Evolutionary conservation across 1,140 invertebrate species (phyloP), one percentile per base, ranked within the genome.

Genomic region (Lasioglossum albipes): DNA sequence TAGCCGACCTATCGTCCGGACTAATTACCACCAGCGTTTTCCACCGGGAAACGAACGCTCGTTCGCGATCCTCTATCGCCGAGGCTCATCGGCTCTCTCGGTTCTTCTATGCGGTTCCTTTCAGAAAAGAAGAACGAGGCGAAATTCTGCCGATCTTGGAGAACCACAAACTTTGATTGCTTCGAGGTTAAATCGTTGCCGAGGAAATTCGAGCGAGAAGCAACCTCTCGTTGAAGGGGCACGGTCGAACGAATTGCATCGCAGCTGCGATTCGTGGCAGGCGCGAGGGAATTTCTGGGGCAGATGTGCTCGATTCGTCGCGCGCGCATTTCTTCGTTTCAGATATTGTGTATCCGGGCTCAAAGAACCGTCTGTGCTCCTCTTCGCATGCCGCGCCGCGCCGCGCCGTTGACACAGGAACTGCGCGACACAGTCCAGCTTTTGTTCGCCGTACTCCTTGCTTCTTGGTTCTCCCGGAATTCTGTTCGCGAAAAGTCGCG

Each of bases 11-110:
- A 68, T 61, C 75, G 75, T 67, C 69, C 49, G 72, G 72, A 82
- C 75, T 82, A 82, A 82, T 82, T 82, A 82, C 81, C 31, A 67
- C 61, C 68, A 18, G 22, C 61, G 81, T 65, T 78, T 45, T 79
- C 61, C 75, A 45, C 22, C 42, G 61, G 45, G 64, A 73, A 72
- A 79, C 76, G 79, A 79, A 61, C 41, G 68, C 20, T 54, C 52
- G 59, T 65, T 71, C 31, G 57, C 31, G 62, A 42, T 54, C 79
- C 45, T 82, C 72, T 82, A 78, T 78, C 68, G 45, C 20, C 6
- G 18, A 27, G 54, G 27, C 36, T 16, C 18, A 20, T 18, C 10
- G 31, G 36, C 36, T 5, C 36, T 3, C 5, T 27, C 27, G 27
- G 36, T 36, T 36, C 36, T 36, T 36, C 3, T 36, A 36, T 36